phyloP scores from a whole-genome alignment of 1,140 invertebrate species.

The Neelides sp. region DNA sequence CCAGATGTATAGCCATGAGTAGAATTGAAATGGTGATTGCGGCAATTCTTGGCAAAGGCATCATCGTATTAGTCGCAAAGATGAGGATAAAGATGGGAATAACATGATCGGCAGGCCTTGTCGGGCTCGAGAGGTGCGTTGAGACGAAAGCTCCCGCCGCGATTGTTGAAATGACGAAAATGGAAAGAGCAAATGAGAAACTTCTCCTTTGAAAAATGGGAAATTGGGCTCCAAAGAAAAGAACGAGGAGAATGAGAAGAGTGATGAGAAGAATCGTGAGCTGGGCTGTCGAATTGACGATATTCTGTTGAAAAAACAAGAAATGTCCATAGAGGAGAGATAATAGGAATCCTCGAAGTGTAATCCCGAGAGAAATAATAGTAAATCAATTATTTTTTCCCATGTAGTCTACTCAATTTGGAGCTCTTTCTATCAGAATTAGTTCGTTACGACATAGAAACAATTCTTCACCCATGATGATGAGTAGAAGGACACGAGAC shows the following conservation, averaged over 20 bases:
- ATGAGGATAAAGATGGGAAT: conserved; percentile 33
- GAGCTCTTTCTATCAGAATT: no score
- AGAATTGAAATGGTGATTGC: conserved; percentile 31
- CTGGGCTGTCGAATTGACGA: conserved; percentile 21
- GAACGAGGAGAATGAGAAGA: conserved; percentile 23
- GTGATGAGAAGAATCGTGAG: conserved; percentile 30
- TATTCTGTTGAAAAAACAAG: conserved; percentile 27
- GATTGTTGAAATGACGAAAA: conserved; percentile 29
- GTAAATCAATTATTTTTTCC: no score
- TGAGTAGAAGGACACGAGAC: no score
- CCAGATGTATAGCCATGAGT: conserved; percentile 31
- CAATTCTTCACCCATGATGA: no score
- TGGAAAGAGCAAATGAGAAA: conserved; percentile 25
- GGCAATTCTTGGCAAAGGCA: conserved; percentile 31
- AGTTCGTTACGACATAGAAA: no score
- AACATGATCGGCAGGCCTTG: conserved; percentile 30
- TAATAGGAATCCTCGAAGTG: no score
- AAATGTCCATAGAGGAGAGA: no score
- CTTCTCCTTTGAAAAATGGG: conserved; percentile 27
- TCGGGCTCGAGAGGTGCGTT: conserved; percentile 14
- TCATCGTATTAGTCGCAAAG: conserved; percentile 34
- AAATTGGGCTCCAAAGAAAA: conserved; percentile 26
- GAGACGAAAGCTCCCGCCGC: conserved; percentile 27
- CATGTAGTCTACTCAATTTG: no score
- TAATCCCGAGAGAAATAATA: no score